Base-by-base conservation (phyloP, 2,888 invertebrate genomes). In the Xanthostigma xanthostigma region DNA sequence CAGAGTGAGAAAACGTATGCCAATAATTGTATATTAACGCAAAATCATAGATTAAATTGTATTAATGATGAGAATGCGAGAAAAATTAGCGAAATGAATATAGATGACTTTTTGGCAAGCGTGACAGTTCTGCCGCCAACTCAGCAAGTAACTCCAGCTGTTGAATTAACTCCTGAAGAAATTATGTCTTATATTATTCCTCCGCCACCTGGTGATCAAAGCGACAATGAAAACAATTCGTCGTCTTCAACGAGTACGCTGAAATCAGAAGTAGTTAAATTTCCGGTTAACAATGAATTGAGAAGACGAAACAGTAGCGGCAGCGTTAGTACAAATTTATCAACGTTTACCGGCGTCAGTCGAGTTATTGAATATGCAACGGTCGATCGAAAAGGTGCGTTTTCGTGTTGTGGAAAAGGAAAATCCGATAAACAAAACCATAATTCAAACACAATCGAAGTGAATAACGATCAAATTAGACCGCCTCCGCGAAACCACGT, bases 181-280 rank as follows among this genome's bases (percentile, higher is more conserved):
- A 84, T 89, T 43, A 81, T 85, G 72, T 84, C 87, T 0, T 87
- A 81, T 57, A 89, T 88, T 52, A 88, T 89, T 61, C 88, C 88
- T 17, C 84, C 83, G 5, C 86, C 86, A 0, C 84, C 84, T 1
- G 73, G 72, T 45, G 69, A 53, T 38, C 49, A 52, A 17, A 48
- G 52, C 9, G 44, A 51, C 9, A 46, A 41, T 35, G 41, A 51
- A 11, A 53, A 46, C 36, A 44, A 47, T 44, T 43, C 51, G 3
- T 48, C 52, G 9, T 27, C 41, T 9, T 42, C 46, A 6, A 35
- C 46, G 37, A 50, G 49, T 9, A 35, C 36, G 9, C 44, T 38
- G 38, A 45, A 53, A 33, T 35, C 10, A 44, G 37, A 47, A 36
- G 38, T 40, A 27, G 34, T 47, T 42, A 36, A 46, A 41, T 3